Evolutionary conservation across 1,140 invertebrate species (phyloP), one percentile per base, ranked within the genome.

Genomic region (Ceratoteleas bidentatus): DNA sequence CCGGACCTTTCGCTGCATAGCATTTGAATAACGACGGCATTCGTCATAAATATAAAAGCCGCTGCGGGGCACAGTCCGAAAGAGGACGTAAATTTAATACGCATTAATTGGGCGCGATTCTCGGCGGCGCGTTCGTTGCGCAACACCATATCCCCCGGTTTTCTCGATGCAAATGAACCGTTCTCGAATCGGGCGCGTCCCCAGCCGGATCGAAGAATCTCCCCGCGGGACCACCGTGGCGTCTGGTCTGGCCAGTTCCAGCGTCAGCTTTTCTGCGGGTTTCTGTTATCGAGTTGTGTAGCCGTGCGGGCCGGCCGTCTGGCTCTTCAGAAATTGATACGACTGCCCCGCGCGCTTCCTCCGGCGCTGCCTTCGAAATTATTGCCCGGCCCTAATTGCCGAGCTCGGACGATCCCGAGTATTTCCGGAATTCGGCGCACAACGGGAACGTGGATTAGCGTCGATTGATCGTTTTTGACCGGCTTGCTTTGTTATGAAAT

Each of bases 81-180:
- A 66, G 61, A 61, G 60, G 40, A 40, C 65, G 47, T 54, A 73
- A 73, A 81, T 64, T 70, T 65, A 74, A 73, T 74, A 52, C 52
- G 57, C 66, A 75, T 81, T 81, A 81, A 74, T 81, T 81, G 78
- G 58, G 45, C 70, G 50, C 53, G 54, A 72, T 72, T 65, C 57
- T 40, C 58, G 38, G 60, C 33, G 50, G 15, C 43, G 50, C 43
- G 66, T 47, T 57, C 50, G 58, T 11, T 57, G 3, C 33, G 38
- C 54, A 66, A 14, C 69, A n/a, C n/a, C n/a, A n/a, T n/a, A 72
- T 79, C 70, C 66, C 64, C 36, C 40, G 49, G 81, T 79, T 77
- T 82, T n/a, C n/a, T 69, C 68, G 77, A 82, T 85, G 85, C 84
- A 86, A 87, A 87, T 86, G 85, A 86, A 84, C 81, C 85, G 84